These are phyloP conservation scores for Battus philenor DNA, from an alignment of 1,140 invertebrate genomes.

Conservation along the genomic window DNA sequence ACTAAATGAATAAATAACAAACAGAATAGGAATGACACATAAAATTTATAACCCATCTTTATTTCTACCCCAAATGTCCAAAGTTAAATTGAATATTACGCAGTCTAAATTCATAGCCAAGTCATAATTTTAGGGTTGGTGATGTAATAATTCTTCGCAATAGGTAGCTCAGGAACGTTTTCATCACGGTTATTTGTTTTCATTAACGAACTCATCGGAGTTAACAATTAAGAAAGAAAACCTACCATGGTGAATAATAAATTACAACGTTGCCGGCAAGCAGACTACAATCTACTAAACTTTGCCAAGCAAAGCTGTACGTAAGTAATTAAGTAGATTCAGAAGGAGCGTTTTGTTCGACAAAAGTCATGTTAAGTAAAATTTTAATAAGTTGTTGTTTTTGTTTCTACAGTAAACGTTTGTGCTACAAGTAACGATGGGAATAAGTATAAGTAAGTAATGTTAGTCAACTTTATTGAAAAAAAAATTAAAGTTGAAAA, in stretches of 20 bases:
- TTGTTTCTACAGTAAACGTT: too few species aligned
- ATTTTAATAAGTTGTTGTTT: too few species aligned
- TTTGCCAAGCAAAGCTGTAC: constrained; percentile 4
- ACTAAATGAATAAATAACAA: too few species aligned
- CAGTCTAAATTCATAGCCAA: constrained; percentile 2
- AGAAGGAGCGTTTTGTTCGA: neutral
- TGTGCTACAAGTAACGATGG: too few species aligned
- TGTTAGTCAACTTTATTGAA: too few species aligned
- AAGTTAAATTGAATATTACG: too few species aligned
- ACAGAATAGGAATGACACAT: too few species aligned
- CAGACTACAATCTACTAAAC: constrained; percentile 6
- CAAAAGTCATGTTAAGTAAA: neutral
- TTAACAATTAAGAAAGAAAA: neutral
- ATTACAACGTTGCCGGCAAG: constrained; percentile 13
- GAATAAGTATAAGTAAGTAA: too few species aligned
- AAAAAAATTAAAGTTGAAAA: too few species aligned
- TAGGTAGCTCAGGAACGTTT: constrained; percentile 6
- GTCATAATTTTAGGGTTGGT: constrained; percentile 9
- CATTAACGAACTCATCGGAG: constrained; percentile 8
- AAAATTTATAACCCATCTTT: too few species aligned
- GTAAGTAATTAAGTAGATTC: constrained; percentile 13
- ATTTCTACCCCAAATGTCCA: too few species aligned
- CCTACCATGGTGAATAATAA: constrained; percentile 2
- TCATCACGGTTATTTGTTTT: constrained; percentile 12
- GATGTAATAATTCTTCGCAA: constrained; percentile 12